These are phyloP conservation scores for Anser cygnoides DNA, from an alignment of 2,113 vertebrate species.

Conservation along the genomic window DNA sequence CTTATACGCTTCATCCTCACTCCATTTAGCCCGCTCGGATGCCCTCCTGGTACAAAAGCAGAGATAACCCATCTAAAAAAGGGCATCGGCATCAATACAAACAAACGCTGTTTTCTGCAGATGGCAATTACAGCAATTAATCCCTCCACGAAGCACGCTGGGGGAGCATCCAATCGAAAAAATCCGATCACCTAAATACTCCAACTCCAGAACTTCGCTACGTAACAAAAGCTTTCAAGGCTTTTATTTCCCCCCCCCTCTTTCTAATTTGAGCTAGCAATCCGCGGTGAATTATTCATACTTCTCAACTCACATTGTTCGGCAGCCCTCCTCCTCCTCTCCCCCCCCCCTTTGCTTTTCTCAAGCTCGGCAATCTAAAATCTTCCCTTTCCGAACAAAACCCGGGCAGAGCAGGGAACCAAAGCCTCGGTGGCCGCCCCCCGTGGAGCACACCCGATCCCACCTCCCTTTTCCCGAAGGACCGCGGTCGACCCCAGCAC, in stretches of 20 bases:
- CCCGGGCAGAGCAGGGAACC: background rate
- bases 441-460: background rate
- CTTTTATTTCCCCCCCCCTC: background rate
- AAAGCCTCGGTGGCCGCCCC: background rate
- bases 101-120: slow-evolving; percentile 40
- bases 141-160: slow-evolving; percentile 30
- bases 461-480: background rate
- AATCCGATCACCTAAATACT: background rate
- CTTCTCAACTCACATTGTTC: background rate
- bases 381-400: background rate
- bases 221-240: slow-evolving; percentile 46
- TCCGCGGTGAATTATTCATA: slow-evolving; percentile 52
- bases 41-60: background rate
- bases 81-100: slow-evolving; percentile 1
- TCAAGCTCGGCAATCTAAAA: background rate
- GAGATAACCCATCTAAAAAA: background rate
- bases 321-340: background rate
- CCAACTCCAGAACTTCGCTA: slow-evolving; percentile 25
- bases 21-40: background rate
- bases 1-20: background rate
- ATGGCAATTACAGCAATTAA: slow-evolving; percentile 50
- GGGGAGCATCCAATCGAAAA: background rate
- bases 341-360: background rate
- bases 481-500: background rate
- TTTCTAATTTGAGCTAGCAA: slow-evolving; percentile 17